A percentile compares a stretch with the other conserved stretches of the same genome.
phyloP scores from a whole-genome alignment of 1,140 invertebrate genomes.

The Ceratina japonica region DNA sequence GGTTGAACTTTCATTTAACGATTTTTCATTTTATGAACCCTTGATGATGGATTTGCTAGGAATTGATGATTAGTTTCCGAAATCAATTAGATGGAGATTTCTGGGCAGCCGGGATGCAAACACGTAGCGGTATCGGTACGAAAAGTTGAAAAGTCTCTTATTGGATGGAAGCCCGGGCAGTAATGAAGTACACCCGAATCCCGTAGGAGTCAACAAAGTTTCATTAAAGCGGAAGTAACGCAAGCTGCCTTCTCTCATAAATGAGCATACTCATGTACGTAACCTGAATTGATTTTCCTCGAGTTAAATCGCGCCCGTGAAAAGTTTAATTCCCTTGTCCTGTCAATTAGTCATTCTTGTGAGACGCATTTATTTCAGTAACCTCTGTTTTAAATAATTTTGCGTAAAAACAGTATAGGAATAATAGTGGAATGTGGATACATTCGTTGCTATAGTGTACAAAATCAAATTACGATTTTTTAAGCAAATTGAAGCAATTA shows the following conservation, averaged over 20 bases:
- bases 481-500: too few relatives aligned
- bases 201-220: slow-evolving; percentile 58
- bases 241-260: slow-evolving; percentile 42
- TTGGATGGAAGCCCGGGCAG: slow-evolving; percentile 30
- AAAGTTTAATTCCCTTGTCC: slow-evolving; percentile 49
- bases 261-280: slow-evolving; percentile 49
- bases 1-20: too few relatives aligned
- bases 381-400: too few relatives aligned
- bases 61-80: neutral
- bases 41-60: too few relatives aligned
- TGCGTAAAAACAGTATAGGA: too few relatives aligned
- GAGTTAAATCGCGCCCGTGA: slow-evolving; percentile 27
- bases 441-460: too few relatives aligned
- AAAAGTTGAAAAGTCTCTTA: slow-evolving; percentile 56
- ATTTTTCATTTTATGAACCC: too few relatives aligned
- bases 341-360: slow-evolving; percentile 38
- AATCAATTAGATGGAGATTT: slow-evolving; percentile 38
- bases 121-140: slow-evolving; percentile 16
- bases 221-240: slow-evolving; percentile 58
- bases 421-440: too few relatives aligned
- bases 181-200: slow-evolving; percentile 55
- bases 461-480: too few relatives aligned
- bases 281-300: slow-evolving; percentile 55
- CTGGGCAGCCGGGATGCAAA: slow-evolving; percentile 14
- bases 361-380: too few relatives aligned